Evolutionary conservation across 1,140 invertebrate species (phyloP), one percentile per base, ranked within the genome.

Genomic region (Phortica variegata): DNA sequence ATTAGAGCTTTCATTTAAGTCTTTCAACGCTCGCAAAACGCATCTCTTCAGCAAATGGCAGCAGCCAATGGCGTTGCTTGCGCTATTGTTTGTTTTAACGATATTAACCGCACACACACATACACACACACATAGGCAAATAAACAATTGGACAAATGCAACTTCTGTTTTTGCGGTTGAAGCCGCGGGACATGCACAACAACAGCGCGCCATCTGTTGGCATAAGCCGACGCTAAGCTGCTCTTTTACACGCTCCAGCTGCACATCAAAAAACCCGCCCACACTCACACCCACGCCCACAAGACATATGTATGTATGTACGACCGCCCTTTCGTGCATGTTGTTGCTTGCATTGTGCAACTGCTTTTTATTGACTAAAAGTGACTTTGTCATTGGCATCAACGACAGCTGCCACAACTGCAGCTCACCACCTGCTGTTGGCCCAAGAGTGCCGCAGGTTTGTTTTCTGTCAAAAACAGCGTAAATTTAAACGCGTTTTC

Each of bases 361-460:
- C 62, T 66, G 62, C 63, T 63, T 68, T 68, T 68, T 68, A 68
- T 68, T 68, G 63, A 62, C 62, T 60, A 68, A 68, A 68, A 68
- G 63, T 68, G 63, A 68, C 63, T 68, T 68, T 68, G 63, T 68
- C 60, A 56, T 56, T 41, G 57, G 49, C 49, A 49, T 46, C 50
- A 46, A 54, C 48, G 29, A 31, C 36, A 49, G 23, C 31, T 16
- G 32, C n/a, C 20, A 36, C 4, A 3, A 12, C 13, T 26, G 10
- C 20, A 36, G 17, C 17, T 10, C 18, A 15, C 17, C 8, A 40
- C 29, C 23, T 26, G 23, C 23, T 26, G 23, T n/a, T n/a, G 12
- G 31, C 16, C 18, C n/a, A 26, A 15, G 16, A 29, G 26, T 12
- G 12, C 12, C 6, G 26, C 32, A 34, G 23, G 23, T 26, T 26